phyloP scores from a whole-genome alignment of 2,888 invertebrate genomes.

The Eurytoma adleriae region DNA sequence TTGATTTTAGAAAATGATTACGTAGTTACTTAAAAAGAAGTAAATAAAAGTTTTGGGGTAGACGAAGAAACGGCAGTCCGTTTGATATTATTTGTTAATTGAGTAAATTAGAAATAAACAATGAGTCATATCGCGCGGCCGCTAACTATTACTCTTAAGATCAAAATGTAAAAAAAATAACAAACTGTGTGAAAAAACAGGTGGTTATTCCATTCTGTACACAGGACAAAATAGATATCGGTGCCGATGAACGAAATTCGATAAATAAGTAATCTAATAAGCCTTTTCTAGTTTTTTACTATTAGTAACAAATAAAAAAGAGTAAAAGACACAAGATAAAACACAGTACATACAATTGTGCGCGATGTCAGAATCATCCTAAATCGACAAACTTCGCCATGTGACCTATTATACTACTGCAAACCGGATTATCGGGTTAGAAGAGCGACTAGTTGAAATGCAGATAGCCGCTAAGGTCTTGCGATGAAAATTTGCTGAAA shows the following conservation, averaged over 20 bases:
- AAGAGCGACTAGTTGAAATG: constrained; percentile 25
- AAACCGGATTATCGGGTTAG: constrained; percentile 32
- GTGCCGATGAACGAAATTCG: constrained; percentile 51
- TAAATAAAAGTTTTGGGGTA: constrained; percentile 16
- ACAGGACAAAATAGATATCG: constrained; percentile 16
- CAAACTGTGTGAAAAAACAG: constrained; percentile 1
- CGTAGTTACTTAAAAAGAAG: constrained; percentile 34
- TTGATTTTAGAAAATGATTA: constrained; percentile 28
- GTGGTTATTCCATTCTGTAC: constrained; percentile 11
- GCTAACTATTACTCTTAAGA: constrained; percentile 16
- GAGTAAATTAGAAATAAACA: constrained; percentile 16
- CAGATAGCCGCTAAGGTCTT: constrained; percentile 17
- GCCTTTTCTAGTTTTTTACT: constrained; percentile 62
- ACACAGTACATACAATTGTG: constrained; percentile 8
- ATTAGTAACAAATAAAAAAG: constrained; percentile 15
- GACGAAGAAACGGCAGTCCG: constrained; percentile 9
- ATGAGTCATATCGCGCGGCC: constrained; percentile 22
- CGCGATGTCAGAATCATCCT: constrained; percentile 28
- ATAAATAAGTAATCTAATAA: constrained; percentile 56
- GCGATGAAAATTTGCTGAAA: not conserved
- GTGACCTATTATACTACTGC: constrained; percentile 10
- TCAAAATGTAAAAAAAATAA: not conserved
- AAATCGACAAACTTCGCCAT: constrained; percentile 29
- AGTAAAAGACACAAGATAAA: constrained; percentile 10
- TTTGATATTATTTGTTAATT: constrained; percentile 16